A percentile compares a stretch with the other conserved stretches of the same genome.
Conservation (phyloP, 2,797 vertebrate genomes). For the Falco rusticolus region DNA sequence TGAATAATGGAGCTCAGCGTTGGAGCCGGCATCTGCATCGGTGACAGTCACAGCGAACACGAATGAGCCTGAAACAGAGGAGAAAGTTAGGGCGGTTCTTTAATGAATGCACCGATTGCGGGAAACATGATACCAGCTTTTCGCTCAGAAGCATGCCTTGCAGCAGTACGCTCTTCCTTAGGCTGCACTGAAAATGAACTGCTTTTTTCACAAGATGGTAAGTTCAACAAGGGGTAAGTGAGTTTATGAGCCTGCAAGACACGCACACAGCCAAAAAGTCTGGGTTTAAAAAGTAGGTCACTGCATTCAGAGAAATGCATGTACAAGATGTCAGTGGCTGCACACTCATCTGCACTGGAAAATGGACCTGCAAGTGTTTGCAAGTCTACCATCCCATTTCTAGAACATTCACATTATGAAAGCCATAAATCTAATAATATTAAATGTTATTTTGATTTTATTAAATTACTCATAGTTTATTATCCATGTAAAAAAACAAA, state of each 20-base stretch:
- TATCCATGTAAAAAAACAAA: not conserved
- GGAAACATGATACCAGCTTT: not conserved
- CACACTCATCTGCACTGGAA: not conserved
- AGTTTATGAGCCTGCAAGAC: not conserved
- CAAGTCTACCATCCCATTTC: not conserved
- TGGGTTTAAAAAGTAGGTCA: not conserved
- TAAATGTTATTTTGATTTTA: not conserved
- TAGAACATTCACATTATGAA: not conserved
- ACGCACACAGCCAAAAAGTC: fast-evolving
- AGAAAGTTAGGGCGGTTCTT: not conserved
- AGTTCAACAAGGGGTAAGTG: not conserved
- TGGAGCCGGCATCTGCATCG: conserved; percentile 90
- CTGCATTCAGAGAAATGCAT: not conserved
- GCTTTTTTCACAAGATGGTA: not conserved
- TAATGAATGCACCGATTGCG: not conserved
- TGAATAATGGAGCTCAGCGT: conserved; percentile 93
- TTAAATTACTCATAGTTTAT: not conserved
- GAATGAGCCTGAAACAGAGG: conserved; percentile 83
- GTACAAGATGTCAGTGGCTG: not conserved
- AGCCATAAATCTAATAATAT: not conserved
- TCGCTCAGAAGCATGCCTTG: not conserved
- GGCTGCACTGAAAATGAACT: not conserved
- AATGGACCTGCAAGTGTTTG: not conserved
- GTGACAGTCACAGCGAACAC: conserved; percentile 98
- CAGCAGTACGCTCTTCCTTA: not conserved